Evolutionary conservation across 1,140 invertebrate genomes (phyloP), one percentile per base, ranked within the genome.

Genomic region (Antheraea mylitta): DNA sequence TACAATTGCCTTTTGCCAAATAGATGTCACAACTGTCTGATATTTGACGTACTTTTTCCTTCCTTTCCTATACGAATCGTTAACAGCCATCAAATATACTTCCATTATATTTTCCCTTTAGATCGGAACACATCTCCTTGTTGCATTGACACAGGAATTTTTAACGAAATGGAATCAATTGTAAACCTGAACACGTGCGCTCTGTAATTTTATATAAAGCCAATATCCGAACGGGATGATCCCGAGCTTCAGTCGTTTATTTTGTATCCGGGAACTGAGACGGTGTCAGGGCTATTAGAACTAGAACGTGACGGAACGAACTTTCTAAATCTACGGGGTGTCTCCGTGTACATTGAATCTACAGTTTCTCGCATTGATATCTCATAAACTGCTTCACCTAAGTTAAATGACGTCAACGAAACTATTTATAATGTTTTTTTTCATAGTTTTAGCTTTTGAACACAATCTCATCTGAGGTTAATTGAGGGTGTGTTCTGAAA

Each of bases 141-240:
- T 53, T 53, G 45, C 45, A 53, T n/a, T 37, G 9, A 63, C 16
- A 37, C 0, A 8, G 30, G 7, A 16, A 37, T 63, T 63, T 36
- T 63, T 63, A 30, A 63, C 61, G 16, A 18, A 63, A 63, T 37
- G n/a, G 9, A n/a, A 45, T 36, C 62, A 45, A 19, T 66, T 66
- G 58, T 30, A 22, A 66, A 16, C 64, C 64, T 4, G 58, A 48
- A 18, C 64, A 66, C 64, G 64, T 48, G 64, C 64, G 45, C 22
- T 48, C 45, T 30, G 64, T 66, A 66, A 66, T 66, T 66, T 66
- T 66, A 66, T 66, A 66, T 58, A 19, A 36, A 58, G 42, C 64
- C 64, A 66, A 66, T 66, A 66, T 66, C 64, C 45, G 18, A 38
- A 30, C 30, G 64, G n/a, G 64, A 66, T 48, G 64, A 58, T 66